These are phyloP conservation scores for Ceramica pisi DNA, from an alignment of 2,888 invertebrate genomes.

Conservation along the genomic window DNA sequence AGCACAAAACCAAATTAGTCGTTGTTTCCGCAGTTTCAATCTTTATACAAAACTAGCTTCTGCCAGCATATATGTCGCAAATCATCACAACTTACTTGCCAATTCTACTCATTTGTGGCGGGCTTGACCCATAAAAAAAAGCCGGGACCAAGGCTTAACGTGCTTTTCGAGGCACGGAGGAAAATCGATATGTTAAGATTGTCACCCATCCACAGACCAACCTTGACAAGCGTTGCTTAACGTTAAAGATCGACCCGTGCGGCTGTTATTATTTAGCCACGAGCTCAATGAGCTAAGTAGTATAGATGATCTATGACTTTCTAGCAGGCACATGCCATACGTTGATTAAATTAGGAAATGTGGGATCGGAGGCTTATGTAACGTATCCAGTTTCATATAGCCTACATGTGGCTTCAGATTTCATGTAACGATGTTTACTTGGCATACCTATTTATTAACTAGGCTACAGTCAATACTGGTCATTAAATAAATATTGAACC, in stretches of 20 bases:
- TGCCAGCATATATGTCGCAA: background rate
- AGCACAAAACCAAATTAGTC: background rate
- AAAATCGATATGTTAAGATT: no score
- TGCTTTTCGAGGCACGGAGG: no score
- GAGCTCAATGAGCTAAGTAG: no score
- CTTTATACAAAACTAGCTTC: background rate
- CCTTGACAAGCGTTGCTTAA: no score
- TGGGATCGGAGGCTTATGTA: background rate
- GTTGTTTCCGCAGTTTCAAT: background rate
- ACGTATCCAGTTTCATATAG: background rate
- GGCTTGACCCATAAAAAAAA: no score
- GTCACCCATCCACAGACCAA: no score
- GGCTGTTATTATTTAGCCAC: no score
- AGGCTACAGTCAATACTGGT: background rate
- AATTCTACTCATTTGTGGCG: no score
- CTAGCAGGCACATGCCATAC: background rate
- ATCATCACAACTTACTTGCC: background rate
- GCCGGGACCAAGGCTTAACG: no score
- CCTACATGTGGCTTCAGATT: background rate
- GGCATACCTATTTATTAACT: background rate
- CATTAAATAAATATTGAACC: background rate
- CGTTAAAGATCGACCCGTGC: no score
- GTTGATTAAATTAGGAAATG: slow-evolving; percentile 5
- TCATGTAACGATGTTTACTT: slow-evolving; percentile 7
- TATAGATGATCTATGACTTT: background rate